A percentile compares a stretch with the other conserved stretches of the same genome.
Conservation (phyloP, 2,797 vertebrate species). For the Gila robusta region DNA sequence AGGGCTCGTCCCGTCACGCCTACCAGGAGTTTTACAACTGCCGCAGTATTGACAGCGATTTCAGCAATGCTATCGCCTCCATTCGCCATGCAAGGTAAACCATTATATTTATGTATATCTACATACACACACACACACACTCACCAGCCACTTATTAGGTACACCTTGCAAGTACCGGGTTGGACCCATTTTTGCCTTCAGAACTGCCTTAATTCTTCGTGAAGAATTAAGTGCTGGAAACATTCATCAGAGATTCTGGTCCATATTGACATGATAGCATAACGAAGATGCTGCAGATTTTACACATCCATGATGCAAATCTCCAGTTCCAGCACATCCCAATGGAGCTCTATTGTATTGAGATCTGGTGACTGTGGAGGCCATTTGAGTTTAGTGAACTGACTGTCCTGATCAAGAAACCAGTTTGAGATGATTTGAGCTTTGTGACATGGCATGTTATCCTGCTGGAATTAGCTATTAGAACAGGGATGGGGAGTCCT, state of each 20-base stretch:
- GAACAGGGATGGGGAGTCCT: too few species aligned
- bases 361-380: neutral
- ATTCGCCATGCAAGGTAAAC: constrained; percentile 94
- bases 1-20: constrained; percentile 94
- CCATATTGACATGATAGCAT: neutral
- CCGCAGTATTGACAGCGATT: constrained; percentile 97
- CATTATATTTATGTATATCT: neutral
- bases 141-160: neutral
- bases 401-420: neutral
- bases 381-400: neutral
- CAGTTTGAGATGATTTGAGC: neutral
- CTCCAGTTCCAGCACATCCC: too few species aligned
- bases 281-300: neutral
- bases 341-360: neutral
- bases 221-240: too few species aligned
- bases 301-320: too few species aligned
- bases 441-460: constrained; percentile 28
- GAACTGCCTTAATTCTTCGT: neutral
- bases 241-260: neutral
- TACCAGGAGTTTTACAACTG: constrained; percentile 99
- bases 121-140: neutral
- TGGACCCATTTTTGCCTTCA: too few species aligned
- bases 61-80: constrained; percentile 95
- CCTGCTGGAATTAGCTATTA: neutral
- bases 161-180: neutral